Percentiles rank a stretch among this genome's conserved stretches.
Evolutionary conservation across 2,888 invertebrate species (phyloP).

Genomic region (Nymphalis c-album): DNA sequence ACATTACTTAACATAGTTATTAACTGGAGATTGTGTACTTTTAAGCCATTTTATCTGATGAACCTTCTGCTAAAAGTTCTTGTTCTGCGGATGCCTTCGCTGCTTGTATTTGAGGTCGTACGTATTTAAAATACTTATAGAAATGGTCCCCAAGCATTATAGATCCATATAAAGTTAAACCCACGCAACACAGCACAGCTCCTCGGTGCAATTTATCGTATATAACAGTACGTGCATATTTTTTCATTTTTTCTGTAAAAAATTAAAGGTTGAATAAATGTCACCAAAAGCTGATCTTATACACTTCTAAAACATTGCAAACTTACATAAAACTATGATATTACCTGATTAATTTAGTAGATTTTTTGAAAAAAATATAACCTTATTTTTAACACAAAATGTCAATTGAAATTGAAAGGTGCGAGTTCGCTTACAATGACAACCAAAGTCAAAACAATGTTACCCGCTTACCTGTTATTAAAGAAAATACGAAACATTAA

Average conservation of each 20-base stretch:
- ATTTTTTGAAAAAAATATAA: background rate
- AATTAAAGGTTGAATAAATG: background rate
- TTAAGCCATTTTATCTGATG: constrained; percentile 61
- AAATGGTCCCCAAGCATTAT: constrained; percentile 61
- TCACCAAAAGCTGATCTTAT: too few relatives aligned
- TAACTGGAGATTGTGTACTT: constrained; percentile 22
- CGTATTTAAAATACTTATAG: constrained; percentile 69
- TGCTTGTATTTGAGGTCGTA: constrained; percentile 68
- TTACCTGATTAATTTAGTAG: background rate
- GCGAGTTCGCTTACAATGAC: background rate
- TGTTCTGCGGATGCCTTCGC: constrained; percentile 61
- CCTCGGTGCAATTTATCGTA: constrained; percentile 77
- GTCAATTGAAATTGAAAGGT: background rate
- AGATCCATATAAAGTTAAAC: constrained; percentile 63
- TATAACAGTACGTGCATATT: constrained; percentile 62
- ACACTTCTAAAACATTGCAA: too few relatives aligned
- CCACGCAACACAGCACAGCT: constrained; percentile 71
- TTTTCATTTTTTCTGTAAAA: constrained; percentile 60
- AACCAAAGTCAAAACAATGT: background rate
- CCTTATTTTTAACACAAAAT: background rate
- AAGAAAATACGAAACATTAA: too few relatives aligned
- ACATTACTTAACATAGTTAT: constrained; percentile 31
- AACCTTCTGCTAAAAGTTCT: constrained; percentile 76
- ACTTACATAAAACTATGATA: background rate
- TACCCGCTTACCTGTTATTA: too few relatives aligned